A percentile compares a stretch with the other conserved stretches of the same genome.
These are phyloP conservation scores for Dendrocopos noguchii DNA, from an alignment of 2,113 vertebrate genomes.

Conservation along the genomic window DNA sequence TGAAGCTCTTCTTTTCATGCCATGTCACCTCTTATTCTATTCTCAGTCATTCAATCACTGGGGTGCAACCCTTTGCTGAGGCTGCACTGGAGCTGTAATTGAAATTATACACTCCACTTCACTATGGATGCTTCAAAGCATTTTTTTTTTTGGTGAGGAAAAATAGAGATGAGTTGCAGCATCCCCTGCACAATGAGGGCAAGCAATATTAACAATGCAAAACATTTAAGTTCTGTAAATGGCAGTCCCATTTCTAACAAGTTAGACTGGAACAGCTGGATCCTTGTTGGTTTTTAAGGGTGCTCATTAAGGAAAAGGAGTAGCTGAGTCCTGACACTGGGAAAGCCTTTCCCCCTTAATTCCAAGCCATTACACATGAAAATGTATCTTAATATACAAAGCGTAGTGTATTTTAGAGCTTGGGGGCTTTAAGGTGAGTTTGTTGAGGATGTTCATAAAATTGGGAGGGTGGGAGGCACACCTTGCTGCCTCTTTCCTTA, in stretches of 20 bases:
- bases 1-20: not conserved
- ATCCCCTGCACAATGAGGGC: not conserved
- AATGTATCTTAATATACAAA: not conserved
- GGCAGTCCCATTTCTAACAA: not conserved
- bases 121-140: not conserved
- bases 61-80: not conserved
- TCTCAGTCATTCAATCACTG: not conserved
- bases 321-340: not conserved
- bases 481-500: not conserved
- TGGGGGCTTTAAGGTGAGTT: not conserved
- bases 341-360: not conserved
- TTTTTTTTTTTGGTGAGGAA: not conserved
- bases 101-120: not conserved
- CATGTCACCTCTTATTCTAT: not conserved
- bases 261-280: not conserved
- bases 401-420: not conserved
- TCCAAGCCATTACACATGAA: not conserved
- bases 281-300: not conserved
- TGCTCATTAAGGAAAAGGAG: not conserved
- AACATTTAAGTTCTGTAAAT: not conserved
- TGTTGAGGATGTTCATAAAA: not conserved
- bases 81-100: not conserved
- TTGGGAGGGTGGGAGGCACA: accelerated
- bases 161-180: not conserved
- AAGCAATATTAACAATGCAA: not conserved